phyloP scores from a whole-genome alignment of 2,113 vertebrate genomes.

The Ceyx melanurus region DNA sequence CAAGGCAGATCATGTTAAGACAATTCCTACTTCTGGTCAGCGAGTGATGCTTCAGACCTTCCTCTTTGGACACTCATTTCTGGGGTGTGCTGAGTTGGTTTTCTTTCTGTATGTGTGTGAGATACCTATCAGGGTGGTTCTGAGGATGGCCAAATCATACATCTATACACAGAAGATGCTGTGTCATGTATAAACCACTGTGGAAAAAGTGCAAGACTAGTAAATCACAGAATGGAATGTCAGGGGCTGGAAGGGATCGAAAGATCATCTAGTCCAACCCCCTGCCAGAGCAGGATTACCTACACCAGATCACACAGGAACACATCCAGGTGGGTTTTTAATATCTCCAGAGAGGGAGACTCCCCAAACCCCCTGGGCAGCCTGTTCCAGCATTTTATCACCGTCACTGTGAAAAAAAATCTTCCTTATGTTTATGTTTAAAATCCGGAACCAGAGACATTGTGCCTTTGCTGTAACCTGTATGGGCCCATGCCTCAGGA shows the following conservation, averaged over 20 bases:
- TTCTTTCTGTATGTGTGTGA: neutral
- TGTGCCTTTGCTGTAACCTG: neutral
- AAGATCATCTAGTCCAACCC: too few relatives aligned
- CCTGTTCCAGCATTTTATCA: too few relatives aligned
- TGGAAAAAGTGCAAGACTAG: neutral
- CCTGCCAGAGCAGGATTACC: too few relatives aligned
- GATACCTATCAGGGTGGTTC: neutral
- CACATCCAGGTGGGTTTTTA: too few relatives aligned
- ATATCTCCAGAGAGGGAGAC: too few relatives aligned
- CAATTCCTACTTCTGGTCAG: neutral
- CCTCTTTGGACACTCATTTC: neutral
- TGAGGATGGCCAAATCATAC: neutral
- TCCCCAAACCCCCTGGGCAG: too few relatives aligned
- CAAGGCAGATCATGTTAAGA: neutral
- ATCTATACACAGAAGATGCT: neutral
- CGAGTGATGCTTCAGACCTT: neutral
- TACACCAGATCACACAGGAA: too few relatives aligned
- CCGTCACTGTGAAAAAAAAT: too few relatives aligned
- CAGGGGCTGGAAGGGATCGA: too few relatives aligned
- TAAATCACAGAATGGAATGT: too few relatives aligned
- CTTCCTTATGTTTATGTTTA: too few relatives aligned
- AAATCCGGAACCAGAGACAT: neutral
- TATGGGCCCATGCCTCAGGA: accelerated
- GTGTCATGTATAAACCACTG: too few relatives aligned
- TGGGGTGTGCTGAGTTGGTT: neutral